Base-by-base conservation (phyloP, 2,888 invertebrate genomes). In the Trichacis sp. region DNA sequence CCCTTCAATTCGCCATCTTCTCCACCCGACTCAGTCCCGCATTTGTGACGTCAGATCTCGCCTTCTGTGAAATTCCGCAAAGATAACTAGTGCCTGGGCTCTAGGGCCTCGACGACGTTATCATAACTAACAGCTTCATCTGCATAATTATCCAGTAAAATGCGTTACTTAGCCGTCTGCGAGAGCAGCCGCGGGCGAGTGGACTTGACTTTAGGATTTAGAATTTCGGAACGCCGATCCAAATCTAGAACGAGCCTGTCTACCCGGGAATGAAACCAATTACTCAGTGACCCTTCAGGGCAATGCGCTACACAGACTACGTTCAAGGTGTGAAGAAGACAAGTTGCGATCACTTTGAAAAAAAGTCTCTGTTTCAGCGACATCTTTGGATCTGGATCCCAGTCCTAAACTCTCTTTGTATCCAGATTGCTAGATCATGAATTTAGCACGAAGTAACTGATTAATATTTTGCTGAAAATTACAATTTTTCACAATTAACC, bases 181-280 rank as follows among this genome's bases (percentile, higher is more conserved):
- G 42, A 58, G 52, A 52, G 52, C 53, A 62, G 72, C 71, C 64
- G 54, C 61, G 61, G 69, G 75, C 70, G 29, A 66, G 50, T 64
- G 68, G 64, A 58, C 71, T 67, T 60, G 64, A 63, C 57, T 71
- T 69, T 56, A 59, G 68, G 63, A 64, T 68, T 63, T 68, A 50
- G 63, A 66, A 56, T 63, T 55, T 61, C 62, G 56, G 58, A 68
- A 64, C 56, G 62, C 54, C 60, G 67, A 68, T 69, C 73, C 74
- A 71, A 74, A 74, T 72, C 72, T 69, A 64, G 74, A 68, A 68
- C 71, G 76, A 73, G 76, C 78, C 82, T 82, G 82, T 80, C 81
- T 81, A 76, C 73, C 71, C 69, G 76, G 77, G 77, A 82, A 83
- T 79, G 81, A 83, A 82, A 81, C 82, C 82, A 83, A 83, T 83